Evolutionary conservation across 2,113 vertebrate genomes (phyloP).

Genomic region (Silurus meridionalis): DNA sequence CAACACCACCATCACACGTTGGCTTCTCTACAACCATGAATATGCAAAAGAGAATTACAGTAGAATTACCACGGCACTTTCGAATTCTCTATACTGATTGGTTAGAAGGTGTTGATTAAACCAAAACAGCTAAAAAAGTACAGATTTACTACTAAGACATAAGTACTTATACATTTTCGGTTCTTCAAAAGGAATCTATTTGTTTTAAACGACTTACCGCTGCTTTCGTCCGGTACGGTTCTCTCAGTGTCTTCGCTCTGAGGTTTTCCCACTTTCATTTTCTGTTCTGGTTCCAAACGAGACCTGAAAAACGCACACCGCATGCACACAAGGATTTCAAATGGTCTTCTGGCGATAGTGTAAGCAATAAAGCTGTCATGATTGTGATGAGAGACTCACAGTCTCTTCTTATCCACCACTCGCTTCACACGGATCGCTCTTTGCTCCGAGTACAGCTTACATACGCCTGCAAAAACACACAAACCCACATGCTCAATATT

Average conservation of each 20-base stretch:
- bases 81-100: neutral
- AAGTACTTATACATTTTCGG: neutral
- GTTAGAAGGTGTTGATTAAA: neutral
- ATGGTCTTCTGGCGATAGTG: neutral
- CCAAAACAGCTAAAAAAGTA: neutral
- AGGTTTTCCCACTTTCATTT: conserved; percentile 62
- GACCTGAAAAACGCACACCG: conserved; percentile 72
- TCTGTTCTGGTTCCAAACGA: conserved; percentile 84
- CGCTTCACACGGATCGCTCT: conserved; percentile 92
- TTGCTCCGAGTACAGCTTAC: conserved; percentile 95
- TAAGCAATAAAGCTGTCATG: neutral
- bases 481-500: neutral
- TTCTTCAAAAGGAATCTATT: neutral
- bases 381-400: conserved; percentile 77
- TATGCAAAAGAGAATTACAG: neutral
- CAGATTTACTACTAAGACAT: neutral
- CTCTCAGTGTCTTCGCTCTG: conserved; percentile 71
- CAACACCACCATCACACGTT: conserved; percentile 69
- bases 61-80: neutral
- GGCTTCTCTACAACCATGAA: conserved; percentile 71
- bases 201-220: conserved; percentile 65
- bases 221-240: conserved; percentile 74
- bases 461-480: conserved; percentile 79
- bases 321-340: neutral
- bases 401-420: conserved; percentile 92